Evolutionary conservation across 1,140 invertebrate genomes (phyloP).

Genomic region (Pinna nobilis): DNA sequence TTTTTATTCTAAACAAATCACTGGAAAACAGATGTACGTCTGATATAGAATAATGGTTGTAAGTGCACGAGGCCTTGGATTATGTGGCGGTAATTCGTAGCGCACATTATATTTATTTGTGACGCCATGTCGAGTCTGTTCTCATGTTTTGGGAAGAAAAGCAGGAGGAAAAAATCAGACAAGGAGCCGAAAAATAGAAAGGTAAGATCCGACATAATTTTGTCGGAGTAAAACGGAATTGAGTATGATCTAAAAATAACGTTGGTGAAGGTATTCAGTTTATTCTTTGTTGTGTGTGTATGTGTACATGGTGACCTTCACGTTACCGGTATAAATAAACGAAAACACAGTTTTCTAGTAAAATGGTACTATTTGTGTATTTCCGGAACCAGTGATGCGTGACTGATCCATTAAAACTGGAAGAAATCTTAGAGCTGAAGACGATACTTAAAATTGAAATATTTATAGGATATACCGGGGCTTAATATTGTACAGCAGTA

Average conservation of each 20-base stretch:
- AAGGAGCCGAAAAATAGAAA: slow-evolving; percentile 25
- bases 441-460: no score
- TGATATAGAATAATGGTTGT: background rate
- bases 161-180: slow-evolving; percentile 24
- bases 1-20: background rate
- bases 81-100: background rate
- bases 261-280: background rate
- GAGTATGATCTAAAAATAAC: background rate
- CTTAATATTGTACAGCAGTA: no score
- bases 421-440: no score
- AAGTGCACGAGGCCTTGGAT: background rate
- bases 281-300: background rate
- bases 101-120: no score
- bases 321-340: background rate
- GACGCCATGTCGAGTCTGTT: slow-evolving; percentile 43
- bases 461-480: no score
- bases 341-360: background rate
- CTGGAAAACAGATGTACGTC: background rate
- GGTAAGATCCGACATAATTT: slow-evolving; percentile 1
- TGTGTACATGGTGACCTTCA: background rate
- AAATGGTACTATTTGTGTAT: no score
- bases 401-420: background rate
- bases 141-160: slow-evolving; percentile 40
- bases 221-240: background rate
- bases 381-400: no score